These are phyloP conservation scores for Coptotermes formosanus DNA, from an alignment of 1,140 invertebrate species.

Conservation along the genomic window DNA sequence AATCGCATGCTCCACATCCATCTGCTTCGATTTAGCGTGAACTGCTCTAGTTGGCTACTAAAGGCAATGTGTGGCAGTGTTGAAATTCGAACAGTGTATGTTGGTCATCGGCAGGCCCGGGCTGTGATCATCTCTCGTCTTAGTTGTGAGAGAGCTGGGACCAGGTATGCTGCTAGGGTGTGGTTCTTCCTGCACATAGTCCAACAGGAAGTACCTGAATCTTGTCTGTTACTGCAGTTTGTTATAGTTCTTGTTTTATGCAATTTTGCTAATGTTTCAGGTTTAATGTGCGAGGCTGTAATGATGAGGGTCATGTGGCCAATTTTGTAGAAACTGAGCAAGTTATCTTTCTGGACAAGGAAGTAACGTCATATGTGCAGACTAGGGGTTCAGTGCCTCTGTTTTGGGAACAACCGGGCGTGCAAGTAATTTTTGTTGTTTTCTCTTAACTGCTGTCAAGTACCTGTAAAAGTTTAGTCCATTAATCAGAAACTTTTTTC, in stretches of 20 bases:
- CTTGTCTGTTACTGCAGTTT: no score
- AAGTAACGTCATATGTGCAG: conserved; percentile 78
- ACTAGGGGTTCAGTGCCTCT: conserved; percentile 95
- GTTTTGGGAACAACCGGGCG: conserved; percentile 99
- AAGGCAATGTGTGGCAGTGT: conserved; percentile 95
- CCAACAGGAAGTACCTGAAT: no score
- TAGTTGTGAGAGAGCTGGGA: conserved; percentile 95
- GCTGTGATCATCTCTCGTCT: conserved; percentile 92
- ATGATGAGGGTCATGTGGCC: conserved; percentile 98
- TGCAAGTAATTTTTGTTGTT: conserved; percentile 63
- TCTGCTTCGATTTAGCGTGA: conserved; percentile 83
- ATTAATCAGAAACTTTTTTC: not conserved
- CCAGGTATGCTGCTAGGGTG: conserved; percentile 53
- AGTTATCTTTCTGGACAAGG: conserved; percentile 86
- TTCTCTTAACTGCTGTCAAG: not conserved
- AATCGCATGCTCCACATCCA: conserved; percentile 93
- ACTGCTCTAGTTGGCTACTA: conserved; percentile 84
- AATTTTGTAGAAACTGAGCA: conserved; percentile 99
- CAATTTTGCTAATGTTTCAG: conserved; percentile 46
- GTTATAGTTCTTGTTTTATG: not conserved
- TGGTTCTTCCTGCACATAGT: no score
- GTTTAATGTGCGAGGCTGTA: conserved; percentile 97
- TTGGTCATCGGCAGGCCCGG: conserved; percentile 86
- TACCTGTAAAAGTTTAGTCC: not conserved
- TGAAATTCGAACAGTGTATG: conserved; percentile 94